Conservation (phyloP, 2,797 vertebrate genomes). For the Chromobotia macracanthus region DNA sequence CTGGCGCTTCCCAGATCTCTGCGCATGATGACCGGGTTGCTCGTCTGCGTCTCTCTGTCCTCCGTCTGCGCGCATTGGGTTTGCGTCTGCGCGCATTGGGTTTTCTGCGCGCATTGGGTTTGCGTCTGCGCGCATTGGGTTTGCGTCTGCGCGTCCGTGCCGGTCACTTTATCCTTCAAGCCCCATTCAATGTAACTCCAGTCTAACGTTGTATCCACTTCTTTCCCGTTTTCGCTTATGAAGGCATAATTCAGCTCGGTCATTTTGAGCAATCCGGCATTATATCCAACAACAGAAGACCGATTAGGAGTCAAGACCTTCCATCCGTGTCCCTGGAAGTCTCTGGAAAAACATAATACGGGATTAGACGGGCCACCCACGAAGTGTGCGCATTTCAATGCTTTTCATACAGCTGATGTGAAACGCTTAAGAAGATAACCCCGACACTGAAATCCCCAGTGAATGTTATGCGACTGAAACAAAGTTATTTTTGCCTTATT, state of each 20-base stretch:
- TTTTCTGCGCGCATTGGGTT: conserved; percentile 77
- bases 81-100: conserved; percentile 73
- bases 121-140: conserved; percentile 59
- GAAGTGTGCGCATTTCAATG: not conserved
- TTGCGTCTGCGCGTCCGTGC: conserved; percentile 71
- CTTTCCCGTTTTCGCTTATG: conserved; percentile 69
- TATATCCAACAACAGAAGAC: conserved; percentile 62
- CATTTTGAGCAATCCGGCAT: conserved; percentile 76
- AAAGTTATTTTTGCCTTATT: not conserved
- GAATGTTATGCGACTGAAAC: conserved; percentile 19
- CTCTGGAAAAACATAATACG: conserved; percentile 16
- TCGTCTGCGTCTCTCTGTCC: conserved; percentile 77
- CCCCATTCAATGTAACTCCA: conserved; percentile 77
- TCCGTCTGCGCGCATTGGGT: conserved; percentile 60
- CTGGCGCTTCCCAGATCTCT: conserved; percentile 74
- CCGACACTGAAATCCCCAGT: conserved; percentile 34
- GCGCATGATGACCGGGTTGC: conserved; percentile 73
- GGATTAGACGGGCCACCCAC: conserved; percentile 36
- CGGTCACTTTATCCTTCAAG: conserved; percentile 64
- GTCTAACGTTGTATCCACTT: conserved; percentile 68
- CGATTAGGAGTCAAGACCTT: conserved; percentile 28
- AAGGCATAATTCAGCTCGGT: conserved; percentile 72
- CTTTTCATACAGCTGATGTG: conserved; percentile 21
- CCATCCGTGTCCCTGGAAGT: conserved; percentile 17
- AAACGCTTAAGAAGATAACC: not conserved